Evolutionary conservation across 2,113 vertebrate species (phyloP).

Genomic region (Erythrolamprus reginae): DNA sequence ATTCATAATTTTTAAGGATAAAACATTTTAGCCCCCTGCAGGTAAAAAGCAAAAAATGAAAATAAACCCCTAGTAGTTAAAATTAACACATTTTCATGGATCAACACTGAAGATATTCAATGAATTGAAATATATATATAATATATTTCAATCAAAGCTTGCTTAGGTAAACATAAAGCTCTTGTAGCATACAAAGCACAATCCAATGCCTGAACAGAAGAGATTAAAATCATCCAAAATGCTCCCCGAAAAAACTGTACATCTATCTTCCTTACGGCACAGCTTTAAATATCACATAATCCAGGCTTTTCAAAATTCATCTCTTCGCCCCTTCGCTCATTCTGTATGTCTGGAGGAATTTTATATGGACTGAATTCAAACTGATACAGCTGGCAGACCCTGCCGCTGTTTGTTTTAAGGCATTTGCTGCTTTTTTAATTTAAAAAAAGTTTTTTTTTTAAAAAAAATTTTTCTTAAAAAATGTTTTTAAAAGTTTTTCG

Average conservation of each 20-base stretch:
- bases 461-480: too few relatives aligned
- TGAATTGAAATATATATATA: conserved; percentile 54
- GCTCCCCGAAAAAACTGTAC: conserved; percentile 8
- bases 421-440: not conserved
- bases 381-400: not conserved
- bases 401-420: not conserved
- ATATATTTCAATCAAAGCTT: conserved; percentile 48
- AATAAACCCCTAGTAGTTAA: conserved; percentile 25
- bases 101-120: conserved; percentile 53
- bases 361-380: not conserved
- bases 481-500: not conserved
- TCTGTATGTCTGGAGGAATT: not conserved
- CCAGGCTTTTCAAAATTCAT: not conserved
- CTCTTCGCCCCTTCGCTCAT: not conserved
- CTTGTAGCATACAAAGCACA: conserved; percentile 54
- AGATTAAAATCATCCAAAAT: conserved; percentile 26
- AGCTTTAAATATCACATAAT: not conserved
- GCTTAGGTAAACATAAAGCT: conserved; percentile 51
- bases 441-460: not conserved
- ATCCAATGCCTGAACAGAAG: conserved; percentile 31
- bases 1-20: not conserved
- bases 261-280: not conserved
- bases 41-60: conserved; percentile 49
- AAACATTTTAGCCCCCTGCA: conserved; percentile 31
- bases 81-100: conserved; percentile 45